A percentile compares a stretch with the other conserved stretches of the same genome.
Conservation (phyloP, 2,888 invertebrate species). For the Drosophila niveifrons region DNA sequence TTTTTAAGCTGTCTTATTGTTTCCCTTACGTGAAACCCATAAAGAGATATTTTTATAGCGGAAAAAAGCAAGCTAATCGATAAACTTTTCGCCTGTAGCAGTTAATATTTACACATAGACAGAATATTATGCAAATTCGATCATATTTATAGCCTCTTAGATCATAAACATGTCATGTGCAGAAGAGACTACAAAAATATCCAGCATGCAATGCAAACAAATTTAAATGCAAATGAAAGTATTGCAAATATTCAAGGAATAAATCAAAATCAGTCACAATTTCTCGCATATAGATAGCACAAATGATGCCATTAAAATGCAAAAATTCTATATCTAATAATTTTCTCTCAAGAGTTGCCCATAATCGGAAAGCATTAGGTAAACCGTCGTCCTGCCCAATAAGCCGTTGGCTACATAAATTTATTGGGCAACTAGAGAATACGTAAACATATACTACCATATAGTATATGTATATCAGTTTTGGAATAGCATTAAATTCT, state of each 20-base stretch:
- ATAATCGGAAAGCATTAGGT: slow-evolving; percentile 4
- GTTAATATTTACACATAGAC: slow-evolving; percentile 53
- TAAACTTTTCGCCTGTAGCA: not conserved
- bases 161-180: slow-evolving; percentile 64
- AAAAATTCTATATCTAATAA: slow-evolving; percentile 39
- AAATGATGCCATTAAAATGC: slow-evolving; percentile 63
- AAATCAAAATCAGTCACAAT: slow-evolving; percentile 51
- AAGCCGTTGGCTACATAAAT: not conserved
- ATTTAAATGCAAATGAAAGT: slow-evolving; percentile 72
- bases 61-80: slow-evolving; percentile 13
- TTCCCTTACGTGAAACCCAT: not conserved
- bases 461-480: slow-evolving; percentile 10
- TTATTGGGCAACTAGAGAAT: not conserved
- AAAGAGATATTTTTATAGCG: not conserved
- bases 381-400: not conserved
- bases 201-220: slow-evolving; percentile 38
- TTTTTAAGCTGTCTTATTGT: not conserved
- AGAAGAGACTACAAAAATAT: slow-evolving; percentile 12
- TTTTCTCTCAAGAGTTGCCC: not conserved
- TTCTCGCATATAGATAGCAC: slow-evolving; percentile 31
- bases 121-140: slow-evolving; percentile 58
- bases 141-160: slow-evolving; percentile 44
- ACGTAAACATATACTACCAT: not conserved
- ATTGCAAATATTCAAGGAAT: slow-evolving; percentile 43
- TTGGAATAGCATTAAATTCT: slow-evolving; percentile 12